Evolutionary conservation across 2,888 invertebrate genomes (phyloP), one percentile per base, ranked within the genome.

Genomic region (Panzeria rudis): DNA sequence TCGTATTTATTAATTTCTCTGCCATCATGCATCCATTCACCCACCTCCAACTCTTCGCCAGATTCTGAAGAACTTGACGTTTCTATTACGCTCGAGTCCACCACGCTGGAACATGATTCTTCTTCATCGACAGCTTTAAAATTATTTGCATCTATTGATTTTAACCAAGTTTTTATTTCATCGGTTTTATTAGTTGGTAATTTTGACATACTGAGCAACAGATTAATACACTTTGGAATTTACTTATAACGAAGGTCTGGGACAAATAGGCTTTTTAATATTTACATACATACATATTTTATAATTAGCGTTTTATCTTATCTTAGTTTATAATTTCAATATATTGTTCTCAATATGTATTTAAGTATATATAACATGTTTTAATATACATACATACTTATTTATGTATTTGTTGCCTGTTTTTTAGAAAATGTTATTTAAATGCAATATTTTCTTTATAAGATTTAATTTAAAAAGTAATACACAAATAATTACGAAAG

Each of bases 21-120:
- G 6, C n/a, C n/a, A n/a, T 29, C 25, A 93, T 93, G 32, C 93
- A 93, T 90, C 84, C 92, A 92, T 3, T 93, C 92, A 83, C 92
- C 92, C 54, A 91, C 91, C 0, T 61, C 29, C 20, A 75, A 23
- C 11, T 84, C 75, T 32, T 84, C 84, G 0, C 76, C 71, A 11
- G 79, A 79, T 71, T 84, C 84, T 17, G 79, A 71, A 93, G 69
- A 61, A 23, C 54, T 66, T 59, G 89, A 86, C 20, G 90, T 88
- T 13, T 90, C 89, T 20, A 89, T 88, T 11, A 90, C 87, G 3
- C 89, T 90, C n/a, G 90, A 90, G 15, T 86, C 81, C 5, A 88
- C 89, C 9, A 90, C 80, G 0, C 90, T 90, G 29, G 54, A 13
- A 15, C 64, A 64, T 0, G 90, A 89, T 41, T 90, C 90, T 15